Evolutionary conservation across 2,888 invertebrate genomes (phyloP).

Genomic region (Saturnia pavonia): DNA sequence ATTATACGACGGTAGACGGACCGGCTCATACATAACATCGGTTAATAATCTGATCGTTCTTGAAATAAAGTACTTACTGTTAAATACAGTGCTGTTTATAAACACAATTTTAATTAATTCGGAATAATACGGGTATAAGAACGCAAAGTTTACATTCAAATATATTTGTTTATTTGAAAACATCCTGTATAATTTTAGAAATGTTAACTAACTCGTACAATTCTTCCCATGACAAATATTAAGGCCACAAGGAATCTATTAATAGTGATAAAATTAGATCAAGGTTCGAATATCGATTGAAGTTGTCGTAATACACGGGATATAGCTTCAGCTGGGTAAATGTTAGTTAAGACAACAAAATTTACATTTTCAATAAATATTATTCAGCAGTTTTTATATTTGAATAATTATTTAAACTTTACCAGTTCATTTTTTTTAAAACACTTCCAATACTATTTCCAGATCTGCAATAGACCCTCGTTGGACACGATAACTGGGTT

Average conservation of each 20-base stretch:
- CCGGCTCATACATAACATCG: not conserved
- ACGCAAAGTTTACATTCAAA: slow-evolving; percentile 11
- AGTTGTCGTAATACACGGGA: not conserved
- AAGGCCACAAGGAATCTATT: slow-evolving; percentile 1
- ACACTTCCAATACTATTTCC: not conserved
- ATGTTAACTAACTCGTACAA: not conserved
- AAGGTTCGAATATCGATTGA: slow-evolving; percentile 7
- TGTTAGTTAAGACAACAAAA: not conserved
- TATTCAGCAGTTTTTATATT: not conserved
- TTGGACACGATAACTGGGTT: too few species aligned
- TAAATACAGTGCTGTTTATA: not conserved
- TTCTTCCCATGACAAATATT: slow-evolving; percentile 6
- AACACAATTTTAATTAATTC: not conserved
- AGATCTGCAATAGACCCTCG: not conserved
- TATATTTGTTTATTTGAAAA: slow-evolving; percentile 10
- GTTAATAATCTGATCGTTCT: not conserved
- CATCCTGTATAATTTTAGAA: slow-evolving; percentile 2
- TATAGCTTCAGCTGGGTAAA: not conserved
- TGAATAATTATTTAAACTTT: not conserved
- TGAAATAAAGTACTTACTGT: not conserved
- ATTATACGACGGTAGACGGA: not conserved
- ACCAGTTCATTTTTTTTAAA: not conserved
- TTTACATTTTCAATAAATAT: not conserved
- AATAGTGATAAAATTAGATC: slow-evolving; percentile 13
- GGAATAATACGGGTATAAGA: not conserved